Base-by-base conservation (phyloP, 2,888 invertebrate species). In the Chloroclysta siterata region DNA sequence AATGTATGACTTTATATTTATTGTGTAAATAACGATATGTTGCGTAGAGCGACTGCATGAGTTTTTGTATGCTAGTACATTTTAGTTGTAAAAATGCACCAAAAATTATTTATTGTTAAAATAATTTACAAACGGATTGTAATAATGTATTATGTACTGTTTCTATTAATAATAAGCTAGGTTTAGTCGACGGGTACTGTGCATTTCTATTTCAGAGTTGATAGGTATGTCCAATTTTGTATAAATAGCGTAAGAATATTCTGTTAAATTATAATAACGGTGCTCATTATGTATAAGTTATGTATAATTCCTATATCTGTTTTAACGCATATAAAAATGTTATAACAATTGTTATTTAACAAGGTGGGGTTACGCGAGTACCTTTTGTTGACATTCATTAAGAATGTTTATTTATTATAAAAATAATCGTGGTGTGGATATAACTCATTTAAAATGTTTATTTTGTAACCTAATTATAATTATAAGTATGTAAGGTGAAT, bases 181-280 rank as follows among this genome's bases (percentile, higher is more conserved):
- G 69, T 68, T 73, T 87, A 93, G 90, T 91, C 90, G 93, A 93
- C 92, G 93, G 93, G 93, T 91, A 88, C 84, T 87, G 88, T 90
- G 91, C 90, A 90, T 91, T 91, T 88, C 82, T 81, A 60, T 76
- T 82, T 79, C 73, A 71, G 69, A 75, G 74, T 85, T 82, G 81
- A 79, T 82, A 33, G 33, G n/a, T 50, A 48, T 88, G 90, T 92
- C 90, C 89, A 89, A 88, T 91, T 89, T 91, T 91, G 91, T 90
- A 89, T 72, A 87, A 85, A 89, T 85, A 83, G 72, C 36, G 52
- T 81, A 78, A 74, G 73, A 59, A 68, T 76, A 75, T 63, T 77
- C 15, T 44, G 2, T 7, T 15, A 13, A 42, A 15, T 15, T 7
- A 33, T 72, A 80, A 73, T 78, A 71, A 78, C 67, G 87, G 87